Conservation (phyloP, 2,797 vertebrate genomes). For the Denticeps clupeoides region DNA sequence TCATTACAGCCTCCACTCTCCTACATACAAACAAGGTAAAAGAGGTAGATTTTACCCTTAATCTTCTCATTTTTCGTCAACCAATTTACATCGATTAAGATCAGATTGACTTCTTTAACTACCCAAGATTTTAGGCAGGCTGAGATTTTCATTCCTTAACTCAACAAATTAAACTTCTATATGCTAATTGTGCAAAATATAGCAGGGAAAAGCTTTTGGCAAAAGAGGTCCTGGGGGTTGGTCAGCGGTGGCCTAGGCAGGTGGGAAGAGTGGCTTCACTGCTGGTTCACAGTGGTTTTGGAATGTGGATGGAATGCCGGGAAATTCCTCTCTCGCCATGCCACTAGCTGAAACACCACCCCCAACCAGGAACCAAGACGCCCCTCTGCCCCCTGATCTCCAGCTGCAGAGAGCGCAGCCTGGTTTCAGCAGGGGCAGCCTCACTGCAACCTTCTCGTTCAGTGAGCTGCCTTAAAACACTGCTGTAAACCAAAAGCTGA, state of each 20-base stretch:
- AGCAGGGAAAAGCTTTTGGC: not conserved
- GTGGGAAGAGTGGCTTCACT: conserved; percentile 10
- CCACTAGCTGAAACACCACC: conserved; percentile 7
- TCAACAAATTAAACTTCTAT: too few relatives aligned
- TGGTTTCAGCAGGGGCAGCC: conserved; percentile 20
- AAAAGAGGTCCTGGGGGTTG: not conserved
- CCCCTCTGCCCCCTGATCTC: conserved; percentile 10
- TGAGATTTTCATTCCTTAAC: too few relatives aligned
- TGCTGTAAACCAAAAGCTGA: too few relatives aligned
- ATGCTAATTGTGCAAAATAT: not conserved
- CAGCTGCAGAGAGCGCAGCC: not conserved
- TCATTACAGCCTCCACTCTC: too few relatives aligned
- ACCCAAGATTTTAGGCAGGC: too few relatives aligned
- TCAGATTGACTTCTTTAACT: too few relatives aligned
- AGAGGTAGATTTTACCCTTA: too few relatives aligned
- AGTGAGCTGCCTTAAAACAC: too few relatives aligned
- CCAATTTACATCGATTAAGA: too few relatives aligned
- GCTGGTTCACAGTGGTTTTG: conserved; percentile 22
- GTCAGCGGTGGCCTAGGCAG: not conserved
- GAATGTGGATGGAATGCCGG: conserved; percentile 35
- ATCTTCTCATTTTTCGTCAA: too few relatives aligned
- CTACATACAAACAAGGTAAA: too few relatives aligned
- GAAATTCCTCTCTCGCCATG: conserved; percentile 32
- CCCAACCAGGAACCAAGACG: conserved; percentile 13
- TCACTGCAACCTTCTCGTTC: too few relatives aligned